Percentiles rank a stretch among this genome's conserved stretches.
phyloP scores from a whole-genome alignment of 1,140 invertebrate genomes.

The Chironomus striatipennis region DNA sequence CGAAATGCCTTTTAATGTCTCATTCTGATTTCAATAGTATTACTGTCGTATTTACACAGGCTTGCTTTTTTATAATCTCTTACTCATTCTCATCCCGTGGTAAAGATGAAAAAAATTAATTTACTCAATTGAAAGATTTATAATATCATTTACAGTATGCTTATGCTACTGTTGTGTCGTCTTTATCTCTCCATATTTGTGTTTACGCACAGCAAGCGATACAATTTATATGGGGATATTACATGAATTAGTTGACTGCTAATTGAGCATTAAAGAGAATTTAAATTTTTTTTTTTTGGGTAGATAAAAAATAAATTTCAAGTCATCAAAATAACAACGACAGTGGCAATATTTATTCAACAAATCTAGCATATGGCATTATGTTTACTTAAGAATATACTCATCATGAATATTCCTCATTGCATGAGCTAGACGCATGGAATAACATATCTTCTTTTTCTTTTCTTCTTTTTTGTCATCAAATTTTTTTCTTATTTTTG shows the following conservation, averaged over 20 bases:
- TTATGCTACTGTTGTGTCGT: not conserved
- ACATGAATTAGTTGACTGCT: not conserved
- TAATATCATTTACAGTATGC: not conserved
- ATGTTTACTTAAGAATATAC: constrained; percentile 1
- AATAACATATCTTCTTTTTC: not conserved
- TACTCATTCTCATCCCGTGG: not conserved
- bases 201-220: not conserved
- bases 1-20: not conserved
- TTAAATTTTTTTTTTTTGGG: too few relatives aligned
- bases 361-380: constrained; percentile 7
- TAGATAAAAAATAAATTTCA: not conserved
- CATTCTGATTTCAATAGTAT: not conserved
- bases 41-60: constrained; percentile 7
- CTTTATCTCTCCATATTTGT: not conserved
- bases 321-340: not conserved
- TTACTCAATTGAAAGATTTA: constrained; percentile 10
- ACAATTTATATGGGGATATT: not conserved
- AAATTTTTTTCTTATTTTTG: too few relatives aligned
- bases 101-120: not conserved
- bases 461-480: not conserved
- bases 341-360: not conserved
- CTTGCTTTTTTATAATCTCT: not conserved
- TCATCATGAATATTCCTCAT: not conserved
- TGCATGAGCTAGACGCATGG: too few relatives aligned
- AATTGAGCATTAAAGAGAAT: not conserved